A percentile compares a stretch with the other conserved stretches of the same genome.
Conservation (phyloP, 2,797 vertebrate genomes). For the Cyprinella venusta region DNA sequence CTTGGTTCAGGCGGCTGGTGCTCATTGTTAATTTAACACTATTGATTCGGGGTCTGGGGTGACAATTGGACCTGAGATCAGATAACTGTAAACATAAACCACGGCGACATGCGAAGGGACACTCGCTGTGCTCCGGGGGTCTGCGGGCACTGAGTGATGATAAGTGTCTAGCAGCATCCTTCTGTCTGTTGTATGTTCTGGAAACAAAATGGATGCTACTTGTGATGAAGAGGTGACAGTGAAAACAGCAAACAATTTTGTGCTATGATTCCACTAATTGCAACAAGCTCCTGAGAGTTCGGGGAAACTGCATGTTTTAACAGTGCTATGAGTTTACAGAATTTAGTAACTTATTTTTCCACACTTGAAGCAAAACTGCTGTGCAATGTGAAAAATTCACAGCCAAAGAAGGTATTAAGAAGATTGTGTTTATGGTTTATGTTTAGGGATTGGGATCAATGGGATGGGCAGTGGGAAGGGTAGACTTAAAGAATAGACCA, state of each 20-base stretch:
- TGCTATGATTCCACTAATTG: background rate
- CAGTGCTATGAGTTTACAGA: background rate
- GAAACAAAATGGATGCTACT: slow-evolving; percentile 16
- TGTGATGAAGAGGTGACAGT: background rate
- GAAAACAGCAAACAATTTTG: background rate
- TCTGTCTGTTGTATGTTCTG: slow-evolving; percentile 25
- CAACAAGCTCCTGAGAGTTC: background rate
- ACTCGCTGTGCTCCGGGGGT: slow-evolving; percentile 19
- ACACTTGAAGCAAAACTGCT: background rate
- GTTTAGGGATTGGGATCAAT: background rate
- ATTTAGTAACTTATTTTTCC: background rate
- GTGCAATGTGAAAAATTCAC: background rate
- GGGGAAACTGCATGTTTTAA: background rate
- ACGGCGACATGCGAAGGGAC: slow-evolving; percentile 57
- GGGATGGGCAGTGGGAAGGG: background rate
- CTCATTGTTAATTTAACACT: slow-evolving; percentile 78
- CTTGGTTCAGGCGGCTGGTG: slow-evolving; percentile 55
- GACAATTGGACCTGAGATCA: slow-evolving; percentile 75
- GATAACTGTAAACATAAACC: slow-evolving; percentile 70
- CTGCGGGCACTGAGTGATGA: slow-evolving; percentile 25
- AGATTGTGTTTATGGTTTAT: background rate
- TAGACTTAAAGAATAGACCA: background rate
- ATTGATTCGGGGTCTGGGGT: slow-evolving; percentile 74
- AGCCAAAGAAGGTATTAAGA: slow-evolving; percentile 5
- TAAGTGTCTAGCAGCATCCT: slow-evolving; percentile 28